phyloP scores from a whole-genome alignment of 2,797 vertebrate genomes.

The Enteromius fasciolatus region DNA sequence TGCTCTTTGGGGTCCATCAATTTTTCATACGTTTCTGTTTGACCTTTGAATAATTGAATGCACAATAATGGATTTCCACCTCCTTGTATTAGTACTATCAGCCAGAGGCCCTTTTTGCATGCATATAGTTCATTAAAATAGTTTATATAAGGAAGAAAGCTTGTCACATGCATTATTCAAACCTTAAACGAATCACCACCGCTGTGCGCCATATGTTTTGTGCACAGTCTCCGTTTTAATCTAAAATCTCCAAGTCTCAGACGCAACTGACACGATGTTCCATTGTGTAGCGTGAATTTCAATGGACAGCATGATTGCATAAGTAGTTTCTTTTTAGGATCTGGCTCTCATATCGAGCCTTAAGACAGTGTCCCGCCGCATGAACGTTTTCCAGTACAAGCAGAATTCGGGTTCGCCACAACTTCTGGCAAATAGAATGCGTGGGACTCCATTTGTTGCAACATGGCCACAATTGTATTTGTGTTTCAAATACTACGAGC shows the following conservation, averaged over 20 bases:
- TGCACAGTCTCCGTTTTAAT: slow-evolving; percentile 63
- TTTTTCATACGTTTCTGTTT: slow-evolving; percentile 54
- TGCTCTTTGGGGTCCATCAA: slow-evolving; percentile 34
- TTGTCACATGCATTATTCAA: slow-evolving; percentile 72
- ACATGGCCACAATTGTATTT: slow-evolving; percentile 23
- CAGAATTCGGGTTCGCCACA: slow-evolving; percentile 4
- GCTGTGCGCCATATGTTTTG: slow-evolving; percentile 65
- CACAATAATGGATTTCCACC: slow-evolving; percentile 42
- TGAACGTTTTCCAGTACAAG: slow-evolving; percentile 8
- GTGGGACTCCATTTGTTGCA: not conserved
- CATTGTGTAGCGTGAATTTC: slow-evolving; percentile 14
- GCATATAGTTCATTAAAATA: slow-evolving; percentile 55
- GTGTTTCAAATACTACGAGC: not conserved
- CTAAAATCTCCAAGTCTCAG: slow-evolving; percentile 31
- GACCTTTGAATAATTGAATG: slow-evolving; percentile 60
- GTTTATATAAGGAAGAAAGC: slow-evolving; percentile 47
- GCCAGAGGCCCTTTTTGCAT: slow-evolving; percentile 45
- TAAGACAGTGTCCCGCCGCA: not conserved
- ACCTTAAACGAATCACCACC: slow-evolving; percentile 64
- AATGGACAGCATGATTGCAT: slow-evolving; percentile 30
- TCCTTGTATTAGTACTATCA: slow-evolving; percentile 16
- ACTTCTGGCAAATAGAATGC: slow-evolving; percentile 17
- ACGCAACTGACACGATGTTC: slow-evolving; percentile 54
- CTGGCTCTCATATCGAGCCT: not conserved
- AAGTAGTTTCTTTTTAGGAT: slow-evolving; percentile 24